phyloP scores from a whole-genome alignment of 2,797 vertebrate genomes.

The Thripadectes ignobilis region DNA sequence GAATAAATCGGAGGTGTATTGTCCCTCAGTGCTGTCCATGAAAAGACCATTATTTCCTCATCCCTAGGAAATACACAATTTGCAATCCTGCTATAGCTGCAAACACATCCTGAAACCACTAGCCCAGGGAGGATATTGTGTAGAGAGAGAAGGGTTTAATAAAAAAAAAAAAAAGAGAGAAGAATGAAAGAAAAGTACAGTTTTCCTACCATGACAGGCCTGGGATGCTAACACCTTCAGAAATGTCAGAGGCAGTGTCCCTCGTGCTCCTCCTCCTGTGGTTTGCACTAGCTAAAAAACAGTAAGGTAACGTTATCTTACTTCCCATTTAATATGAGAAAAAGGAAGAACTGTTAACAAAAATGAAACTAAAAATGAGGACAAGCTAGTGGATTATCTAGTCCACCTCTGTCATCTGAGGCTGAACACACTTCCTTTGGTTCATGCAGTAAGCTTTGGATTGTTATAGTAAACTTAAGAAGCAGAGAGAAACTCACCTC shows the following conservation, averaged over 20 bases:
- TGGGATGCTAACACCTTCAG: constrained; percentile 93
- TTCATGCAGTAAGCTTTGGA: neutral
- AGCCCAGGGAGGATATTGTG: neutral
- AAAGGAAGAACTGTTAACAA: neutral
- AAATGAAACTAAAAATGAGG: neutral
- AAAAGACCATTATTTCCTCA: neutral
- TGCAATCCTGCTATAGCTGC: neutral
- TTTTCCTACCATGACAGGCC: constrained; percentile 91
- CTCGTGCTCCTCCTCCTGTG: constrained; percentile 83
- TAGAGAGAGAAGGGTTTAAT: neutral
- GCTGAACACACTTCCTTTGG: neutral
- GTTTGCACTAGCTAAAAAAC: constrained; percentile 75
- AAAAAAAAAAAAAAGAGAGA: neutral
- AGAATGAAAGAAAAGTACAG: neutral
- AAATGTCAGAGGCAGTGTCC: constrained; percentile 87
- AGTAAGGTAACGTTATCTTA: constrained; percentile 19
- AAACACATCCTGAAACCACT: neutral
- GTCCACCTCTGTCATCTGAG: neutral
- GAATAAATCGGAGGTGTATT: neutral
- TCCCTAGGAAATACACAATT: neutral
- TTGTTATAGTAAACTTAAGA: neutral
- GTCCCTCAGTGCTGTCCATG: neutral
- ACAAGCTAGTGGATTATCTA: neutral
- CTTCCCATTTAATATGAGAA: neutral
- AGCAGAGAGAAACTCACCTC: constrained; percentile 81